A percentile compares a stretch with the other conserved stretches of the same genome.
Conservation (phyloP, 2,888 invertebrate species). For the Phalangium opilio region DNA sequence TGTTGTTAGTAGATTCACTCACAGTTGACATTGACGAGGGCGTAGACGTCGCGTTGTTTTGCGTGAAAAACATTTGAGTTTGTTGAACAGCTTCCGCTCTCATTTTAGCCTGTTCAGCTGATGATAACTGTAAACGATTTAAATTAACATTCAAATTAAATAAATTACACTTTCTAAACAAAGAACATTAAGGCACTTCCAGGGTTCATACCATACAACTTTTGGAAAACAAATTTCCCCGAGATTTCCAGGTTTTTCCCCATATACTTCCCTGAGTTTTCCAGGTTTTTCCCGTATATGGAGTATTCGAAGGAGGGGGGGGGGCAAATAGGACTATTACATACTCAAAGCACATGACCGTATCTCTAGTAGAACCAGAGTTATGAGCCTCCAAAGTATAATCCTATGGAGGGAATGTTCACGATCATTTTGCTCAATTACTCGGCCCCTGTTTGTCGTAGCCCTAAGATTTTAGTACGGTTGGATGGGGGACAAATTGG, state of each 20-base stretch:
- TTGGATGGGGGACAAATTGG: no score
- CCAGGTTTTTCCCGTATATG: not conserved
- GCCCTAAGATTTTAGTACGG: no score
- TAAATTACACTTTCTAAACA: not conserved
- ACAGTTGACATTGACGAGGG: constrained; percentile 11
- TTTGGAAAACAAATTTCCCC: not conserved
- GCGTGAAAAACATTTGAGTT: constrained; percentile 22
- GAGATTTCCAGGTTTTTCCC: no score
- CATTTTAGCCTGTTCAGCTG: constrained; percentile 23
- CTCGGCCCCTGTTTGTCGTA: no score
- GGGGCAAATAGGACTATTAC: no score
- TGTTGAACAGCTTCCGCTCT: constrained; percentile 22
- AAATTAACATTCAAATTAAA: constrained; percentile 5
- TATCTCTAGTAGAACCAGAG: no score
- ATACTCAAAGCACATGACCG: no score
- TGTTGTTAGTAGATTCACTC: constrained; percentile 1
- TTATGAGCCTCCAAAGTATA: no score
- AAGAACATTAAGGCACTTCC: constrained; percentile 2
- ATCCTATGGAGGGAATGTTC: no score
- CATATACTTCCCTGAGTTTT: no score
- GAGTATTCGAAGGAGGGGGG: no score
- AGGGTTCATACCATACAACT: not conserved
- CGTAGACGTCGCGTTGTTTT: constrained; percentile 1
- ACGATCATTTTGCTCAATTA: no score
- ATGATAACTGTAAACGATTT: constrained; percentile 17